Conservation (phyloP, 1,140 invertebrate species). For the Macrocentrus cingulum region DNA sequence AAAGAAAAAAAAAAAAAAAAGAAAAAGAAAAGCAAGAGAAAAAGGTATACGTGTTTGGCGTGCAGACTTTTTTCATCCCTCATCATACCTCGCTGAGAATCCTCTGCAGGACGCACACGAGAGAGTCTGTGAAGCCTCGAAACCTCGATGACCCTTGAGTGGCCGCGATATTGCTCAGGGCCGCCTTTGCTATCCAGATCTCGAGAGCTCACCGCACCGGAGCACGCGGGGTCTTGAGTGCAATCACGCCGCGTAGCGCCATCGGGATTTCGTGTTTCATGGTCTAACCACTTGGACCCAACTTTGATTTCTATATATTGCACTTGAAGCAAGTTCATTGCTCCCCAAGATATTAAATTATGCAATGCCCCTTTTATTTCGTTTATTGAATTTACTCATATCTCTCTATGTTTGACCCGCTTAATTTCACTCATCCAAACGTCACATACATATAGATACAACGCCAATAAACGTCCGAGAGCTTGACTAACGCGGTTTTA, state of each 20-base stretch:
- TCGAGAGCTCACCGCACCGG: not conserved
- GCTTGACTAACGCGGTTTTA: conserved; percentile 45
- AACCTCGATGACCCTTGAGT: conserved; percentile 58
- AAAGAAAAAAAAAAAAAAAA: no score
- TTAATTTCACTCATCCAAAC: not conserved
- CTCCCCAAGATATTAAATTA: no score
- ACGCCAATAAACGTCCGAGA: conserved; percentile 27
- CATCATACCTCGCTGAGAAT: no score
- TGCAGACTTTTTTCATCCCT: not conserved
- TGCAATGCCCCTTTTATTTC: not conserved
- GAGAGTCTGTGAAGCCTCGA: conserved; percentile 25
- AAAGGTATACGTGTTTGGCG: conserved; percentile 8
- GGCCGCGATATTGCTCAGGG: conserved; percentile 55
- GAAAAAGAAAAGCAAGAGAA: not conserved
- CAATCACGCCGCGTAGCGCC: conserved; percentile 48
- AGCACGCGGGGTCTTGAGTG: conserved; percentile 46
- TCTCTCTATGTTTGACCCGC: not conserved
- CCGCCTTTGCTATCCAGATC: not conserved
- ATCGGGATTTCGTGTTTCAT: conserved; percentile 38
- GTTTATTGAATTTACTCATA: not conserved
- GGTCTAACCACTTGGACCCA: not conserved
- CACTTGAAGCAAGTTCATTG: no score
- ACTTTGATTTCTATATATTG: not conserved
- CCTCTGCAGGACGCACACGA: not conserved
- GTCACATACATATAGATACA: conserved; percentile 7